Conservation (phyloP, 2,888 invertebrate genomes). For the Cepaea hortensis region DNA sequence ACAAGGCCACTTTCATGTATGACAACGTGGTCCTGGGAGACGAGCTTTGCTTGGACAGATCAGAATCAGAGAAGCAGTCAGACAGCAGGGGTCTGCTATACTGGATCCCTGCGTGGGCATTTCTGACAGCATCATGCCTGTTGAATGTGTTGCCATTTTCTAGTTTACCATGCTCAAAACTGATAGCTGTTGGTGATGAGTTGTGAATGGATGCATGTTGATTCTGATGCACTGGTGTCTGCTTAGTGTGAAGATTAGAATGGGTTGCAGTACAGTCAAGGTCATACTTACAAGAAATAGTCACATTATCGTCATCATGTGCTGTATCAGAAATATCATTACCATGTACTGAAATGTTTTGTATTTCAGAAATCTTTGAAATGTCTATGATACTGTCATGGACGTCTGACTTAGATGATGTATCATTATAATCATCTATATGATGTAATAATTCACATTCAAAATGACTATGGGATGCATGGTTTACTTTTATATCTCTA, state of each 20-base stretch:
- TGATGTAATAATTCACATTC: not conserved
- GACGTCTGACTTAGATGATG: not conserved
- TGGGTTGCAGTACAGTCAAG: too few relatives aligned
- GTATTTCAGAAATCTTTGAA: slow-evolving; percentile 27
- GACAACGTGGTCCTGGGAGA: not conserved
- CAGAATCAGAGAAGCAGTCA: slow-evolving; percentile 23
- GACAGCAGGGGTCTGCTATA: not conserved
- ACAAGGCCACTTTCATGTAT: not conserved
- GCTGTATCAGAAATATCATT: not conserved
- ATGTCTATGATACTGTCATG: slow-evolving; percentile 6
- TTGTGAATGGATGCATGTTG: not conserved
- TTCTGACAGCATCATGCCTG: not conserved
- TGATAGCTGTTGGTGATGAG: not conserved
- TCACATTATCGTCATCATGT: not conserved
- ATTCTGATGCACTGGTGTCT: not conserved
- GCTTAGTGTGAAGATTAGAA: not conserved
- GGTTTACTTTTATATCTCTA: not conserved
- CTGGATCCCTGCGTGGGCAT: not conserved
- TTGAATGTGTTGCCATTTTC: not conserved
- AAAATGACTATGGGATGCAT: not conserved
- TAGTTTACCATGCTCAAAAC: not conserved
- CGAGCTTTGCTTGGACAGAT: not conserved
- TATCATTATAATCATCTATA: not conserved
- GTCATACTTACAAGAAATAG: not conserved
- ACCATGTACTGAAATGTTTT: not conserved